Evolutionary conservation across 92 coral and sea anemone species (phyloP).

Genomic region (Porites evermanni): DNA sequence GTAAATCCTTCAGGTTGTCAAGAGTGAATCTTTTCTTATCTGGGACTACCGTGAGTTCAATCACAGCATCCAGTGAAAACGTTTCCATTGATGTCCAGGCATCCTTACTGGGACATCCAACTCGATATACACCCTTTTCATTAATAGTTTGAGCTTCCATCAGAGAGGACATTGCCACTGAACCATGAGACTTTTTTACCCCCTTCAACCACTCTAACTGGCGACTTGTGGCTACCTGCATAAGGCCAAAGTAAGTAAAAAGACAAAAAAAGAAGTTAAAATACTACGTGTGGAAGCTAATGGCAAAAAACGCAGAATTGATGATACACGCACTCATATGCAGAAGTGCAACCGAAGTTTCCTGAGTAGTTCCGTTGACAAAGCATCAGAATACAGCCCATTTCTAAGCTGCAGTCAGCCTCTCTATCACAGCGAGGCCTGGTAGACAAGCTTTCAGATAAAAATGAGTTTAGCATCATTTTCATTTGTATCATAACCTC

Average conservation of each 20-base stretch:
- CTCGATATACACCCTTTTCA: constrained; percentile 61
- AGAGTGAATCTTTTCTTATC: constrained; percentile 9
- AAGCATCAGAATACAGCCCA: background rate
- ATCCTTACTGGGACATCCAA: constrained; percentile 60
- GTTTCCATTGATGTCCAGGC: background rate
- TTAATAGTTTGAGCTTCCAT: constrained; percentile 81
- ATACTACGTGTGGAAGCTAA: background rate
- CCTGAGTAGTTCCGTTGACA: too few species aligned
- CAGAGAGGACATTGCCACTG: constrained; percentile 80
- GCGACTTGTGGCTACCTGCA: constrained; percentile 68
- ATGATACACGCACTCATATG: too few species aligned
- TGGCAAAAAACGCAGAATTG: background rate
- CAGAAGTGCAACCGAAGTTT: too few species aligned
- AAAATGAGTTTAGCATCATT: too few species aligned
- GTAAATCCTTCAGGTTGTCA: constrained; percentile 75
- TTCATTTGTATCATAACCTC: too few species aligned
- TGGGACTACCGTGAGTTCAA: too few species aligned
- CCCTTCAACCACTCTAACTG: constrained; percentile 76
- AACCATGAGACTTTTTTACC: constrained; percentile 79
- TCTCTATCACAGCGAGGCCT: too few species aligned
- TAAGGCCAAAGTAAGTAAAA: background rate
- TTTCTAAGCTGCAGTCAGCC: background rate
- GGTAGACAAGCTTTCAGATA: too few species aligned
- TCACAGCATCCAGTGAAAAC: constrained; percentile 36
- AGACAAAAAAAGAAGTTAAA: background rate